Percentiles rank a stretch among this genome's conserved stretches.
Evolutionary conservation across 2,888 invertebrate genomes (phyloP).

Genomic region (Agrotis puta): DNA sequence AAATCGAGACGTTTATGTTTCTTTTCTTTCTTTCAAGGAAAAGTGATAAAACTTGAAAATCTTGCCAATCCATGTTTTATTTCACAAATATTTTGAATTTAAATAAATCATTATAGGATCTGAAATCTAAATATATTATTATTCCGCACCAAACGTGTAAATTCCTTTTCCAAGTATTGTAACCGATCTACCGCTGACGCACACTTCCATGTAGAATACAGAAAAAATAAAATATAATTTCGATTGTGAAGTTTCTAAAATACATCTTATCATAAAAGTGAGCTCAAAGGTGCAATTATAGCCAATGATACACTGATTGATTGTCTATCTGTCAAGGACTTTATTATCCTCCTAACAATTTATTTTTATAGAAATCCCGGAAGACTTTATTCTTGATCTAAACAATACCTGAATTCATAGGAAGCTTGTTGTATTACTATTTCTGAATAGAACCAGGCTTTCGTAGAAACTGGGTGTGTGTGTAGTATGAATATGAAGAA

Average conservation of each 20-base stretch:
- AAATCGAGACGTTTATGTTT: neutral
- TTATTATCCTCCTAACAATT: neutral
- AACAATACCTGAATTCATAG: neutral
- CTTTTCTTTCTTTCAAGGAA: slow-evolving; percentile 7
- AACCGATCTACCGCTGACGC: slow-evolving; percentile 26
- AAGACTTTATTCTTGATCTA: slow-evolving; percentile 3
- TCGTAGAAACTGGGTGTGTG: slow-evolving; percentile 11
- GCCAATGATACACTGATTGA: slow-evolving; percentile 6
- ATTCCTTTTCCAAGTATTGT: slow-evolving; percentile 32
- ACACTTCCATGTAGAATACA: slow-evolving; percentile 22
- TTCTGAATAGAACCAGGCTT: slow-evolving; percentile 18
- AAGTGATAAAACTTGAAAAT: neutral
- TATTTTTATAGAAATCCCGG: neutral
- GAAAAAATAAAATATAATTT: slow-evolving; percentile 10
- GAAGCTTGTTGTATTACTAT: slow-evolving; percentile 7
- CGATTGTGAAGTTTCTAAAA: slow-evolving; percentile 4
- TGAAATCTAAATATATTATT: neutral
- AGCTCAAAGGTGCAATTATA: slow-evolving; percentile 15
- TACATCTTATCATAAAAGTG: neutral
- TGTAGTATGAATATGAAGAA: neutral
- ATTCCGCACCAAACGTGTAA: slow-evolving; percentile 10
- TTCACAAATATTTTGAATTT: neutral
- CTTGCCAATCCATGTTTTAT: neutral
- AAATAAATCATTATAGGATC: slow-evolving; percentile 13
- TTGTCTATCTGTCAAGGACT: no score